These are phyloP conservation scores for Hippocampus kuda DNA, from an alignment of 2,797 vertebrate genomes.

Conservation along the genomic window DNA sequence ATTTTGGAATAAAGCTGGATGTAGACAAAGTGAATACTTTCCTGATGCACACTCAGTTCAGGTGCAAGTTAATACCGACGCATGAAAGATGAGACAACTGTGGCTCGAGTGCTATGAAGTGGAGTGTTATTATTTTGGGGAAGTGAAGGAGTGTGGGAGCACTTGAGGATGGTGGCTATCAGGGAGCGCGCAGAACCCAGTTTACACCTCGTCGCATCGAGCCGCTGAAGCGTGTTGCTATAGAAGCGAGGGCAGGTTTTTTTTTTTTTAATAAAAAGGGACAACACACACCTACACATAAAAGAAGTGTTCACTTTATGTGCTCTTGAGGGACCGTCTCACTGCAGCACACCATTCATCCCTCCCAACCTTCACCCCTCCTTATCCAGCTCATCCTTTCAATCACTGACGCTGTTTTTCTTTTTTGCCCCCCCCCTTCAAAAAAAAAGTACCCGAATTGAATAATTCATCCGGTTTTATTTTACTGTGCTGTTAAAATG, in stretches of 20 bases:
- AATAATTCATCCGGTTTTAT: constrained; percentile 61
- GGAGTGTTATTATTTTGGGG: constrained; percentile 30
- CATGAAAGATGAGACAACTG: not conserved
- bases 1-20: not conserved
- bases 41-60: not conserved
- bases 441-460: constrained; percentile 41
- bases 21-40: constrained; percentile 16
- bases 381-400: constrained; percentile 29
- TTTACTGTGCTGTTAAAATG: constrained; percentile 16
- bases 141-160: constrained; percentile 39
- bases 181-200: constrained; percentile 26
- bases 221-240: constrained; percentile 56
- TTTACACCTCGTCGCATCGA: constrained; percentile 34
- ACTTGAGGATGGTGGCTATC: constrained; percentile 43
- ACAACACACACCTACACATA: constrained; percentile 64
- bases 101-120: constrained; percentile 21
- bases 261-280: constrained; percentile 44
- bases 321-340: constrained; percentile 50
- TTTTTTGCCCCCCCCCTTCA: constrained; percentile 21
- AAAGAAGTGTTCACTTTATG: constrained; percentile 62
- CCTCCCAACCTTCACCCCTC: not conserved
- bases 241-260: constrained; percentile 54
- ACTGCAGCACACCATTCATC: constrained; percentile 47
- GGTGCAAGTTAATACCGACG: not conserved
- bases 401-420: constrained; percentile 29